phyloP scores from a whole-genome alignment of 2,797 vertebrate genomes.

The Halcyon chelicuti region DNA sequence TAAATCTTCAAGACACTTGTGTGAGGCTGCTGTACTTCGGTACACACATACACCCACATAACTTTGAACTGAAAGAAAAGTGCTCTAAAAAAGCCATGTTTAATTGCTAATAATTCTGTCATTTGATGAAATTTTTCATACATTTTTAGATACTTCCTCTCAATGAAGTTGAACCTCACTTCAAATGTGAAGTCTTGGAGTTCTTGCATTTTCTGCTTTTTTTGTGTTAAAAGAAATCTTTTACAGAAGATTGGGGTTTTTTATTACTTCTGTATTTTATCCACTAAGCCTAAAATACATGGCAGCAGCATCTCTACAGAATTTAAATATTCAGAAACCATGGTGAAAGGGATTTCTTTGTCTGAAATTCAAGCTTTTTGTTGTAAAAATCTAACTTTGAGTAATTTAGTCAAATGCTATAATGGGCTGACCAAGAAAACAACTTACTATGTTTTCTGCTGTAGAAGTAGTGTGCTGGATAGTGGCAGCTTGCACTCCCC shows the following conservation, averaged over 20 bases:
- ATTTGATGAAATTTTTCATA: neutral
- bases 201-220: neutral
- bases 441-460: neutral
- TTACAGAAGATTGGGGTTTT: neutral
- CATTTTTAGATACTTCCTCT: neutral
- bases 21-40: neutral
- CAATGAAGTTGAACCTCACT: neutral
- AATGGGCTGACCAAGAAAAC: neutral
- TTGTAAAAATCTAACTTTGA: neutral
- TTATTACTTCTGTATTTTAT: neutral
- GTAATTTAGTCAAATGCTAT: neutral
- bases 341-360: neutral
- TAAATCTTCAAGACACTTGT: constrained; percentile 21
- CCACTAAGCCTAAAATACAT: neutral
- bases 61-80: neutral
- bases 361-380: neutral
- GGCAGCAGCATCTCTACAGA: neutral
- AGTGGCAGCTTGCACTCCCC: neutral
- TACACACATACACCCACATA: neutral
- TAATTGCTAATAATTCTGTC: neutral
- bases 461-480: neutral
- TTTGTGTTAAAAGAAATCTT: neutral
- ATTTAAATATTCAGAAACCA: neutral
- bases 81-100: neutral
- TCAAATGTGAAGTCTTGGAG: neutral